Evolutionary conservation across 1,140 invertebrate species (phyloP).

Genomic region (Eumeta japonica): DNA sequence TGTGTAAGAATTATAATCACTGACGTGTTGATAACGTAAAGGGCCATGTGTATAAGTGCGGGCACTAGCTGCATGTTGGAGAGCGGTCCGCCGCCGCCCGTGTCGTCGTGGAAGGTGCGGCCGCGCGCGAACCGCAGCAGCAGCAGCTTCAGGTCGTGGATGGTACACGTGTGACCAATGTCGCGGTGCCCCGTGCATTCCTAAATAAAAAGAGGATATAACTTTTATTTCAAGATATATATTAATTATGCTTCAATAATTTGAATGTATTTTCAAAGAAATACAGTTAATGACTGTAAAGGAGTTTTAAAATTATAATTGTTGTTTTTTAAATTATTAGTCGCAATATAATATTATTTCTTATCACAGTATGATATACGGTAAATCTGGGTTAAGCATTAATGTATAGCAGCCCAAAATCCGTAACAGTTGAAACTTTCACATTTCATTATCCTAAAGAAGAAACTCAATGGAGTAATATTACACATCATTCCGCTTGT

Average conservation of each 20-base stretch:
- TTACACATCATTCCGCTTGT: too few species aligned
- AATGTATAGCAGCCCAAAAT: too few species aligned
- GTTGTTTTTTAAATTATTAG: too few species aligned
- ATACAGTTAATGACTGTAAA: too few species aligned
- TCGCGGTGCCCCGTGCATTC: slow-evolving; percentile 84
- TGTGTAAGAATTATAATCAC: slow-evolving; percentile 30
- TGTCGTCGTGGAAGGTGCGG: slow-evolving; percentile 95
- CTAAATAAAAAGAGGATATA: too few species aligned
- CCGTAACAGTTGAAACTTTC: too few species aligned
- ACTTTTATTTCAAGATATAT: not conserved
- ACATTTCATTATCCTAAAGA: too few species aligned
- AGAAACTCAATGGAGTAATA: too few species aligned
- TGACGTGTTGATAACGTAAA: slow-evolving; percentile 93
- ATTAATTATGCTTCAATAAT: not conserved
- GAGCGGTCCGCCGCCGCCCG: slow-evolving; percentile 92
- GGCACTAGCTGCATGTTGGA: slow-evolving; percentile 97
- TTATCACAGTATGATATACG: too few species aligned
- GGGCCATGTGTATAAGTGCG: slow-evolving; percentile 90
- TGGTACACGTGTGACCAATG: slow-evolving; percentile 82
- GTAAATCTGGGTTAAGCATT: too few species aligned
- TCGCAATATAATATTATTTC: too few species aligned
- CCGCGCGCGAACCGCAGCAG: slow-evolving; percentile 89
- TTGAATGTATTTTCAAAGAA: not conserved
- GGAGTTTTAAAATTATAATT: too few species aligned
- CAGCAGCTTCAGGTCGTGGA: slow-evolving; percentile 93